These are phyloP conservation scores for Lampris megalopsis DNA, from an alignment of 2,113 vertebrate species.

Conservation along the genomic window DNA sequence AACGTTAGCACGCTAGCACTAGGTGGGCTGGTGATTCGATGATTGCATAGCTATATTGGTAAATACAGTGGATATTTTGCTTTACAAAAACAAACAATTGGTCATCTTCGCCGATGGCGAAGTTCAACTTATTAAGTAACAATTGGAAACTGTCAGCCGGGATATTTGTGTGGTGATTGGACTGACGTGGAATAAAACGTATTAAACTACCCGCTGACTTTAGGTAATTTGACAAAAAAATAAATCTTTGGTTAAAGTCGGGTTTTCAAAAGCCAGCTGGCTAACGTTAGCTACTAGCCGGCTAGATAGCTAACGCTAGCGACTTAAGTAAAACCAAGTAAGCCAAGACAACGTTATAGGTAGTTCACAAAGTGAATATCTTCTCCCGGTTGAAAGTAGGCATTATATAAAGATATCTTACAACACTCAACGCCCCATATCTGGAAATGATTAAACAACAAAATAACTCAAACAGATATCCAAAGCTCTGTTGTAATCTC, in stretches of 20 bases:
- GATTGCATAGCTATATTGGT: constrained; percentile 56
- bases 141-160: not conserved
- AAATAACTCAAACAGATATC: not conserved
- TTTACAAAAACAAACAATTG: constrained; percentile 8
- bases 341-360: constrained; percentile 9
- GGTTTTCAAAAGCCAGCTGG: constrained; percentile 52
- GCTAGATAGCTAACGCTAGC: constrained; percentile 71
- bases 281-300: constrained; percentile 66
- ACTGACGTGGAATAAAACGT: constrained; percentile 54
- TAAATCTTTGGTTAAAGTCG: constrained; percentile 65
- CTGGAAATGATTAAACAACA: constrained; percentile 1
- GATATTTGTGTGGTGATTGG: not conserved
- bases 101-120: constrained; percentile 1
- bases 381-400: constrained; percentile 31
- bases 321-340: constrained; percentile 29
- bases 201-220: constrained; percentile 26
- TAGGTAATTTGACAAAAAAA: constrained; percentile 57
- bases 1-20: constrained; percentile 61
- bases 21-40: constrained; percentile 56
- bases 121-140: not conserved
- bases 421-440: not conserved
- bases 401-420: not conserved
- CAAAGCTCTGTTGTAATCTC: constrained; percentile 24
- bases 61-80: constrained; percentile 45
- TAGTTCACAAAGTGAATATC: not conserved